Conservation (phyloP, 1,140 invertebrate genomes). For the Teleogryllus occipitalis region DNA sequence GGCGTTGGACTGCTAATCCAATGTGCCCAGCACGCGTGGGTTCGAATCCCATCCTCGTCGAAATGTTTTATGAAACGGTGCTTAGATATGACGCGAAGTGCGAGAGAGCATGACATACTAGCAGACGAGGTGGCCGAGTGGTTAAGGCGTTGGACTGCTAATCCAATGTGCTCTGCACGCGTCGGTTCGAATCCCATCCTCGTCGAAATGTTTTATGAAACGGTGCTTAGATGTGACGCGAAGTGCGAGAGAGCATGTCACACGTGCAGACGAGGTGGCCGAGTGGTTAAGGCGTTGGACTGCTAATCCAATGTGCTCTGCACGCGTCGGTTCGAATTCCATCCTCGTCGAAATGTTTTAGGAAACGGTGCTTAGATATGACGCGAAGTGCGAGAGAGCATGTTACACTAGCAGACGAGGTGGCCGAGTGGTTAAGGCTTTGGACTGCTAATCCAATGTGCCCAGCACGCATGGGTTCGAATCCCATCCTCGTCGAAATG, state of each 20-base stretch:
- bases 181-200: conserved; percentile 25
- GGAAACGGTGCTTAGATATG: too few relatives aligned
- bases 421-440: conserved; percentile 25
- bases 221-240: too few relatives aligned
- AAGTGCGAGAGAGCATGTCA: too few relatives aligned
- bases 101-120: too few relatives aligned
- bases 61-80: too few relatives aligned
- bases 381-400: too few relatives aligned
- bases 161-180: conserved; percentile 26
- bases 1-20: conserved; percentile 25
- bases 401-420: too few relatives aligned
- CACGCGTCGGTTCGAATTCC: conserved; percentile 25
- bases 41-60: conserved; percentile 25
- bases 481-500: conserved; percentile 25
- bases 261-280: conserved; percentile 25
- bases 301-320: conserved; percentile 25
- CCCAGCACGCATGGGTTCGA: conserved; percentile 25
- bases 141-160: conserved; percentile 26
- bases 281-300: conserved; percentile 25
- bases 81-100: too few relatives aligned
- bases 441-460: conserved; percentile 26
- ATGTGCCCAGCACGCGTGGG: conserved; percentile 24
- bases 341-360: conserved; percentile 25
- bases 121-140: conserved; percentile 24
- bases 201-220: too few relatives aligned